phyloP scores from a whole-genome alignment of 30 jellyfish, hydroid and myxozoan species.

The Nemopilema nomurai region DNA sequence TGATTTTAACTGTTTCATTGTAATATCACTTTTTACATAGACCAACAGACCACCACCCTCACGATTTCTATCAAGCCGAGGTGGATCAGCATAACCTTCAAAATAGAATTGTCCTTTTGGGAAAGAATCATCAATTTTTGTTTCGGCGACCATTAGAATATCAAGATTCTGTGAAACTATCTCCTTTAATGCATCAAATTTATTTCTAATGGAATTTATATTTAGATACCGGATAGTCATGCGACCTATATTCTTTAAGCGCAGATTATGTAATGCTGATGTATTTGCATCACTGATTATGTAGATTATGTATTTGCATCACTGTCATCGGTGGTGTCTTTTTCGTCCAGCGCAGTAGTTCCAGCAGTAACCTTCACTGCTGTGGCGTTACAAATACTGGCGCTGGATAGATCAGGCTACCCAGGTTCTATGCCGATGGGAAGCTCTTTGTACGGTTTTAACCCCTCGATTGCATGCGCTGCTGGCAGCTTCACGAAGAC shows the following conservation, averaged over 20 bases:
- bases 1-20: conserved; percentile 5
- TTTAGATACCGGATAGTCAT: conserved; percentile 25
- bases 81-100: background rate
- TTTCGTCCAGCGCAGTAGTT: background rate
- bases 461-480: background rate
- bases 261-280: background rate
- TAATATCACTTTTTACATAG: background rate
- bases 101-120: background rate
- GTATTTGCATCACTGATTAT: background rate
- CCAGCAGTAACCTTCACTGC: background rate
- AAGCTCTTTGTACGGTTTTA: background rate
- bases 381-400: background rate
- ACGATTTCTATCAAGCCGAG: background rate
- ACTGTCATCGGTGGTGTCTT: background rate
- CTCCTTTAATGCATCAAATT: conserved; percentile 5
- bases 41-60: background rate
- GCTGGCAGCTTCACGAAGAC: no score
- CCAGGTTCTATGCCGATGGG: background rate
- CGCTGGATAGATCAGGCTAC: background rate
- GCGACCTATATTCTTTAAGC: conserved; percentile 8
- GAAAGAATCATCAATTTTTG: conserved; percentile 21
- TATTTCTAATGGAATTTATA: conserved; percentile 23
- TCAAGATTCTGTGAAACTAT: conserved; percentile 17
- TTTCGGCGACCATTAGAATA: conserved; percentile 17
- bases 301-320: background rate